These are phyloP conservation scores for Sebastes cheni DNA, from an alignment of 2,797 vertebrate species.

Conservation along the genomic window DNA sequence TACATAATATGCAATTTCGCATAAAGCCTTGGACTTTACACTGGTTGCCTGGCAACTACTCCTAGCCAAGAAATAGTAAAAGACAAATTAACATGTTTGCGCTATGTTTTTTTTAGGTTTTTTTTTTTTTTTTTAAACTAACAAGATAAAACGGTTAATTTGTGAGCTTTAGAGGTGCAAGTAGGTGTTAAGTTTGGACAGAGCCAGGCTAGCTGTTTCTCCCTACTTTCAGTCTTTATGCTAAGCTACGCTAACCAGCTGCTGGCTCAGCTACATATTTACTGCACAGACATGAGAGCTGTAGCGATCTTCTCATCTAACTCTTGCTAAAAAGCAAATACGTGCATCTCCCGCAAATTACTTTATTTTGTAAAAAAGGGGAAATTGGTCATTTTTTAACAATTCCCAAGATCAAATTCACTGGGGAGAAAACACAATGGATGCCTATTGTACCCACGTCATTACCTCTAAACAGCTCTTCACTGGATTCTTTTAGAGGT, in stretches of 20 bases:
- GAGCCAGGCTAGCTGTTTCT: neutral
- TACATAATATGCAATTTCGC: no score
- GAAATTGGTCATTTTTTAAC: slow-evolving; percentile 56
- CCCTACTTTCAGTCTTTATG: neutral
- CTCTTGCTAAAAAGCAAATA: neutral
- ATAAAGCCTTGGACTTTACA: neutral
- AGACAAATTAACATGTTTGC: no score
- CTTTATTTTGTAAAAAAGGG: slow-evolving; percentile 39
- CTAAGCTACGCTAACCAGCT: slow-evolving; percentile 5
- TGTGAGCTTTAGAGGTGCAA: neutral
- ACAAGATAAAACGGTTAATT: neutral
- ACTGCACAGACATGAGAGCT: neutral
- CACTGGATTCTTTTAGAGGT: slow-evolving; percentile 54
- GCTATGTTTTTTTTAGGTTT: neutral
- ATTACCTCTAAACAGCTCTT: slow-evolving; percentile 61
- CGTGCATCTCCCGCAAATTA: neutral
- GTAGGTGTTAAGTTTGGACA: neutral
- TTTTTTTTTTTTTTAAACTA: neutral
- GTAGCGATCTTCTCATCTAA: neutral
- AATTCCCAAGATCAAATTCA: slow-evolving; percentile 42
- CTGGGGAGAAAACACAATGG: slow-evolving; percentile 55
- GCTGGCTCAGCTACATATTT: neutral
- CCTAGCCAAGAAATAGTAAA: neutral
- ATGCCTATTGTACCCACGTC: slow-evolving; percentile 57
- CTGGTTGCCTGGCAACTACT: neutral